Evolutionary conservation across 2,797 vertebrate genomes (phyloP).

Genomic region (Nyctalus aviator): DNA sequence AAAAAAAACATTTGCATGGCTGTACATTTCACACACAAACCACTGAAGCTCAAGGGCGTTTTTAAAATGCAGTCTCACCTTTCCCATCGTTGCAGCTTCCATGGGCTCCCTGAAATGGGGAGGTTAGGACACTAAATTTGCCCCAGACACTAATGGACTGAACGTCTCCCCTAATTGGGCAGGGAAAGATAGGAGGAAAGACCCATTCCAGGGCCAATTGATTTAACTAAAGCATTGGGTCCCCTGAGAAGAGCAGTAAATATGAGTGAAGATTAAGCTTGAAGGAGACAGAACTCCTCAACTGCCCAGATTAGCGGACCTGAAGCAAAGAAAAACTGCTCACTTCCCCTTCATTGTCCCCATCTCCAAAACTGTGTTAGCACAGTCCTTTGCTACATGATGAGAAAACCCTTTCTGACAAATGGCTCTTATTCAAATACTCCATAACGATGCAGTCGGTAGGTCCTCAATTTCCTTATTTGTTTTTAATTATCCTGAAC

Average conservation of each 20-base stretch:
- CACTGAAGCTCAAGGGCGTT: constrained; percentile 1
- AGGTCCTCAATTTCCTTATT: constrained; percentile 10
- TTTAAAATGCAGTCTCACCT: background rate
- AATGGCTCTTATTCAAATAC: background rate
- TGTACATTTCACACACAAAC: constrained; percentile 68
- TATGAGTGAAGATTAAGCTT: background rate
- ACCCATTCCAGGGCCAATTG: background rate
- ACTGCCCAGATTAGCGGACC: background rate
- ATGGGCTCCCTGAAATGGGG: background rate
- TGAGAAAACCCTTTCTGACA: background rate
- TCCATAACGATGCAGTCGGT: background rate
- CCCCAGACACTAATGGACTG: background rate
- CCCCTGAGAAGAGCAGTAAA: background rate
- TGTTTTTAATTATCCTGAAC: constrained; percentile 38
- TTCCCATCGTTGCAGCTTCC: background rate
- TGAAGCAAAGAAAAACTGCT: background rate
- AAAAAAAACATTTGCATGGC: constrained; percentile 27
- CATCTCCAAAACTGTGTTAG: background rate
- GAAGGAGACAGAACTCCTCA: background rate
- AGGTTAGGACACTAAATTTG: background rate
- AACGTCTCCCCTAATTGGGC: background rate
- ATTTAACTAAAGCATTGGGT: background rate
- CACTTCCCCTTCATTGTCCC: background rate
- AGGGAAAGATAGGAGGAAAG: background rate
- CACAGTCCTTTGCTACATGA: background rate